Evolutionary conservation across 2,888 invertebrate genomes (phyloP).

Genomic region (Diarsia mendica): DNA sequence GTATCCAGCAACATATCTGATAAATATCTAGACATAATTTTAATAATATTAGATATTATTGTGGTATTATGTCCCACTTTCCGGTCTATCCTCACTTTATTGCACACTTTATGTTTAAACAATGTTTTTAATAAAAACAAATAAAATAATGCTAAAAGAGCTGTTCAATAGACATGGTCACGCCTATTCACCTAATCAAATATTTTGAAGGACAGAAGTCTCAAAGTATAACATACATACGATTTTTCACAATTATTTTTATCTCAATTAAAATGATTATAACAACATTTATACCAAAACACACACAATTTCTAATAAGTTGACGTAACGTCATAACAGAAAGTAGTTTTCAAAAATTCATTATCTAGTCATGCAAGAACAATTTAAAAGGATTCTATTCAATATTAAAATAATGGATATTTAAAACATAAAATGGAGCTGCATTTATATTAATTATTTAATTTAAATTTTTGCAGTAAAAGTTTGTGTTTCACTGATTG

Average conservation of each 20-base stretch:
- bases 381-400: too few species aligned
- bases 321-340: not conserved
- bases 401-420: too few species aligned
- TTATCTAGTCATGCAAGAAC: not conserved
- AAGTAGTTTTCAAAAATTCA: not conserved
- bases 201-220: not conserved
- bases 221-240: not conserved
- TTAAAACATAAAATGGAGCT: not conserved
- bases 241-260: not conserved
- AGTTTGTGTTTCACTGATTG: not conserved
- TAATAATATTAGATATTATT: not conserved
- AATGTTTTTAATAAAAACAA: conserved; percentile 19
- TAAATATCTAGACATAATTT: not conserved
- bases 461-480: not conserved
- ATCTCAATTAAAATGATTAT: not conserved
- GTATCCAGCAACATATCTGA: not conserved
- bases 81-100: conserved; percentile 1
- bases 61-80: not conserved
- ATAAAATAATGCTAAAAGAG: not conserved
- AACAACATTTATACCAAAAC: not conserved
- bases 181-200: conserved; percentile 1
- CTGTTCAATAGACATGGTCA: conserved; percentile 12
- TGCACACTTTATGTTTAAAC: conserved; percentile 32
- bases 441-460: conserved; percentile 4
- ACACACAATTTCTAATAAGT: not conserved